These are phyloP conservation scores for Babylonia areolata DNA, from an alignment of 1,140 invertebrate species.

Conservation along the genomic window DNA sequence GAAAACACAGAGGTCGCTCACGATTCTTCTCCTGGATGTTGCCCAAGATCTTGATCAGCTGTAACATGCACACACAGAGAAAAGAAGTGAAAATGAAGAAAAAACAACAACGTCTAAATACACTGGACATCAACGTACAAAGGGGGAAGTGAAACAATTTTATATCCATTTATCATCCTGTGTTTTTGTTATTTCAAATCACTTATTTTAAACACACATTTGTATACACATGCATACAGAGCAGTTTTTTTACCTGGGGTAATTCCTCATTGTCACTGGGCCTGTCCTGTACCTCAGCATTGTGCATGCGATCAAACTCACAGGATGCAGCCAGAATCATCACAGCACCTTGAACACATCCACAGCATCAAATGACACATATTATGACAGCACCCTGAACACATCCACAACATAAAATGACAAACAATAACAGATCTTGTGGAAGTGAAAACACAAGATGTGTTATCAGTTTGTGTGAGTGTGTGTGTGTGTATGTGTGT, in stretches of 20 bases:
- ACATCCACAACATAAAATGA: conserved; percentile 8
- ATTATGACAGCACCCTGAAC: conserved; percentile 86
- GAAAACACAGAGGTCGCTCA: conserved; percentile 92
- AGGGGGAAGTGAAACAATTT: too few relatives aligned
- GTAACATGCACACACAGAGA: conserved; percentile 73
- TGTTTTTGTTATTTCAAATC: too few relatives aligned
- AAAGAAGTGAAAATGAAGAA: too few relatives aligned
- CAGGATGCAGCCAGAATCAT: conserved; percentile 97
- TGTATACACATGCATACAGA: background rate
- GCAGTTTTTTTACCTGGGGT: conserved; percentile 82
- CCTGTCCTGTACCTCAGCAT: conserved; percentile 94
- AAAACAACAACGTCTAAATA: too few relatives aligned
- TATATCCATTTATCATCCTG: too few relatives aligned
- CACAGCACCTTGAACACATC: conserved; percentile 82
- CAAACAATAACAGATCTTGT: too few relatives aligned
- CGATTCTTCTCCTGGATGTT: conserved; percentile 97
- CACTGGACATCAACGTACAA: too few relatives aligned
- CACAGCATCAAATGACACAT: background rate
- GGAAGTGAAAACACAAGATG: too few relatives aligned
- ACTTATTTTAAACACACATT: background rate
- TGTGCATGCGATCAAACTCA: conserved; percentile 96
- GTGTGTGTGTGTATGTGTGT: too few relatives aligned
- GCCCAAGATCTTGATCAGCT: conserved; percentile 92
- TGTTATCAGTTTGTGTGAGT: too few relatives aligned
- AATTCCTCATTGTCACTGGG: conserved; percentile 97